Conservation (phyloP, 1,140 invertebrate genomes). For the Thalassaphorura encarpata region DNA sequence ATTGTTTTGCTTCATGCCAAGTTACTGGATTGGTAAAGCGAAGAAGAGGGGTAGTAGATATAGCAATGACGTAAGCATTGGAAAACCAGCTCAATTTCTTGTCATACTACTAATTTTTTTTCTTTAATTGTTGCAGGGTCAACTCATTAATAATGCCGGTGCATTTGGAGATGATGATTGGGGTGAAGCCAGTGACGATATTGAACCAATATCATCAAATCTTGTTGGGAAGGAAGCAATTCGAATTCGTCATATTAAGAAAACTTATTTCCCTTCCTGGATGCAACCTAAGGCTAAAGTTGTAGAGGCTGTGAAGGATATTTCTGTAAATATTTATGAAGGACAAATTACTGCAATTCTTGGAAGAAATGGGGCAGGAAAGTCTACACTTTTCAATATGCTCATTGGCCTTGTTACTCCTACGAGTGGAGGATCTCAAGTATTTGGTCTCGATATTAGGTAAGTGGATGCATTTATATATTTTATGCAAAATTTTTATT, state of each 20-base stretch:
- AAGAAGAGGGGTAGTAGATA: conserved; percentile 39
- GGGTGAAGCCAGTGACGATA: not conserved
- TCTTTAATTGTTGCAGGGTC: not conserved
- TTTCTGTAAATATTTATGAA: conserved; percentile 63
- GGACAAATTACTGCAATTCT: conserved; percentile 75
- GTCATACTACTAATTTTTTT: not conserved
- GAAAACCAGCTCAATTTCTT: not conserved
- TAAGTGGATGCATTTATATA: conserved; percentile 33
- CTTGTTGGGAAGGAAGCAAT: conserved; percentile 63
- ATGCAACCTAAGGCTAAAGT: conserved; percentile 40
- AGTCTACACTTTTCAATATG: conserved; percentile 76
- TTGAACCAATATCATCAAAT: conserved; percentile 57
- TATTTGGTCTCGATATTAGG: conserved; percentile 63
- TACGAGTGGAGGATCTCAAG: conserved; percentile 41
- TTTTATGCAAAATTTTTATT: not conserved
- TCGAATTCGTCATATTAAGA: conserved; percentile 59
- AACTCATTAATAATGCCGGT: not conserved
- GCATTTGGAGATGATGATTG: not conserved
- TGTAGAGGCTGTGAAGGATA: conserved; percentile 51
- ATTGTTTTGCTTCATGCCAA: conserved; percentile 59
- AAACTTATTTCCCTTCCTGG: conserved; percentile 47
- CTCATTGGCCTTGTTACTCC: conserved; percentile 68
- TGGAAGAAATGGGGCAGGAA: conserved; percentile 82
- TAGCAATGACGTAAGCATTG: not conserved
- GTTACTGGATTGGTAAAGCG: conserved; percentile 52